A percentile compares a stretch with the other conserved stretches of the same genome.
These are phyloP conservation scores for Chymomyza amoena DNA, from an alignment of 2,888 invertebrate genomes.

Conservation along the genomic window DNA sequence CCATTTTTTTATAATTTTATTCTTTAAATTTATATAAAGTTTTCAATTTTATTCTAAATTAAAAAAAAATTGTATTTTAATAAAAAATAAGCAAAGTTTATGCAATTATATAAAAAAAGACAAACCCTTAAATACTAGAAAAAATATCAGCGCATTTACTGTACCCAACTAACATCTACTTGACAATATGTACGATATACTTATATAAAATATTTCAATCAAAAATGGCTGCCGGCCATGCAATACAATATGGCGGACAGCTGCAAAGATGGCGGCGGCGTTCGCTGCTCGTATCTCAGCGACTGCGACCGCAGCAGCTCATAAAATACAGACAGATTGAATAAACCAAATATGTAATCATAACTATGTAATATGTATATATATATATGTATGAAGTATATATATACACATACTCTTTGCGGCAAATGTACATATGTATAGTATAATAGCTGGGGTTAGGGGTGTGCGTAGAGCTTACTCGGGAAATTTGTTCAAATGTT, in stretches of 20 bases:
- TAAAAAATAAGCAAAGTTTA: no score
- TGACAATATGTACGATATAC: neutral
- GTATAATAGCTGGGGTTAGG: neutral
- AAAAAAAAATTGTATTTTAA: no score
- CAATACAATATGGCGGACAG: neutral
- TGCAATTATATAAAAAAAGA: no score
- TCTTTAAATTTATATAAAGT: no score
- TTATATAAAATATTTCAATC: neutral
- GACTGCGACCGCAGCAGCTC: constrained; percentile 20
- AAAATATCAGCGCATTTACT: neutral
- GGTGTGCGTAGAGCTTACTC: constrained; percentile 11
- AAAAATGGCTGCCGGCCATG: neutral
- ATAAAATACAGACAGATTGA: constrained; percentile 45
- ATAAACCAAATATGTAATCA: constrained; percentile 37
- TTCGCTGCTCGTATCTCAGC: neutral
- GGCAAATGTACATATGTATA: neutral
- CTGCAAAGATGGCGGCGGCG: neutral
- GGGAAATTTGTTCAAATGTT: constrained; percentile 62
- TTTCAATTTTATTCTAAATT: no score
- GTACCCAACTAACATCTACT: neutral
- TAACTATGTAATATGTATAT: neutral
- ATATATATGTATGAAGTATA: no score
- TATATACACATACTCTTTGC: neutral
- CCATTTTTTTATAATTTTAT: no score
- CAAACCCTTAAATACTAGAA: neutral